Percentiles rank a stretch among this genome's conserved stretches.
Evolutionary conservation across 2,113 vertebrate species (phyloP).

Genomic region (Vireo altiloquus): DNA sequence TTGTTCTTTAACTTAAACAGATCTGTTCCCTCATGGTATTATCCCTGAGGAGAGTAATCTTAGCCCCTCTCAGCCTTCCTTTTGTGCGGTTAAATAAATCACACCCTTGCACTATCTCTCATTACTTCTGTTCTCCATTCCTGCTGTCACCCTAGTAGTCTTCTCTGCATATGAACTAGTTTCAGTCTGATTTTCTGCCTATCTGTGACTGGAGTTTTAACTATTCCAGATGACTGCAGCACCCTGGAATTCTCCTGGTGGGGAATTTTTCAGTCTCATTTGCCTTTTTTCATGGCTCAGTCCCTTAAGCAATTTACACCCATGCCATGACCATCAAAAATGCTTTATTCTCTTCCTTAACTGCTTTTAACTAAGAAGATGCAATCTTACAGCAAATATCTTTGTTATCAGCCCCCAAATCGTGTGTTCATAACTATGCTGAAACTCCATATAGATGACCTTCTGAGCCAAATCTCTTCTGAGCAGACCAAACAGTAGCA

Average conservation of each 20-base stretch:
- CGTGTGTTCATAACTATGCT: neutral
- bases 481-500: neutral
- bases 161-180: neutral
- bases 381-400: neutral
- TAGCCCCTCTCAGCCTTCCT: constrained; percentile 11
- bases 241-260: neutral
- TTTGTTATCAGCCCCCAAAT: neutral
- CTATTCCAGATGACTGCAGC: neutral
- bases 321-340: neutral
- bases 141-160: neutral
- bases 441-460: neutral
- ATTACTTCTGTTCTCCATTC: neutral
- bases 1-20: constrained; percentile 49
- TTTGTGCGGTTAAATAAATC: constrained; percentile 3
- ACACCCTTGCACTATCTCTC: neutral
- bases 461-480: neutral
- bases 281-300: neutral
- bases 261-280: neutral
- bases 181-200: neutral
- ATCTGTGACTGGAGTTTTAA: neutral
- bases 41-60: neutral
- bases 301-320: neutral
- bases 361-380: neutral
- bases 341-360: neutral
- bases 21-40: neutral